Percentiles rank a stretch among this genome's conserved stretches.
Conservation (phyloP, 2,888 invertebrate genomes). For the Lasioglossum lativentre region DNA sequence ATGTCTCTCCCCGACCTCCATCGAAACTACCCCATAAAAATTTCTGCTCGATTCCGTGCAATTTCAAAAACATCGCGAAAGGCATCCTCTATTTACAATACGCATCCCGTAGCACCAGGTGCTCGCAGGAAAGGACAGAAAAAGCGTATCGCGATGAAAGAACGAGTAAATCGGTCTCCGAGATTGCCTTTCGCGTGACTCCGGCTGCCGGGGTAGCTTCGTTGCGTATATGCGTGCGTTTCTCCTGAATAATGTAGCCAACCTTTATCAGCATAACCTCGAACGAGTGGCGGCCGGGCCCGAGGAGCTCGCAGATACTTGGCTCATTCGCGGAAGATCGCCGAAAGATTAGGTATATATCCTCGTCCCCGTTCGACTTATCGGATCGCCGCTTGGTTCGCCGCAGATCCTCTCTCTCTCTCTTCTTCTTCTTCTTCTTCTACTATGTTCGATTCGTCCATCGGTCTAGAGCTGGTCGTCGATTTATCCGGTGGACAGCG, state of each 20-base stretch:
- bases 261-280: conserved; percentile 79
- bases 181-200: conserved; percentile 50
- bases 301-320: conserved; percentile 71
- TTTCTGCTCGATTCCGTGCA: no score
- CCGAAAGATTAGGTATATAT: conserved; percentile 77
- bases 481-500: conserved; percentile 72
- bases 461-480: conserved; percentile 67
- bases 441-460: conserved; percentile 72
- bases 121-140: neutral
- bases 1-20: no score
- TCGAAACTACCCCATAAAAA: no score
- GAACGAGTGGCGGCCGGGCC: conserved; percentile 61
- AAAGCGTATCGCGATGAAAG: conserved; percentile 27
- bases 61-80: neutral
- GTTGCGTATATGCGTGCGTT: conserved; percentile 44
- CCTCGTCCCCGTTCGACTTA: conserved; percentile 76
- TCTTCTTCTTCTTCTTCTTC: conserved; percentile 62
- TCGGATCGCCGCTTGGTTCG: conserved; percentile 77
- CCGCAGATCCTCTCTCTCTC: conserved; percentile 69
- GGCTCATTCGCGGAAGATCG: conserved; percentile 80
- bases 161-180: conserved; percentile 36
- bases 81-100: neutral
- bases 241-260: conserved; percentile 79
- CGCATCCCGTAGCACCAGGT: neutral
- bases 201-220: conserved; percentile 17